These are phyloP conservation scores for Galeopterus variegatus DNA, from an alignment of 2,113 vertebrate genomes.

Conservation along the genomic window DNA sequence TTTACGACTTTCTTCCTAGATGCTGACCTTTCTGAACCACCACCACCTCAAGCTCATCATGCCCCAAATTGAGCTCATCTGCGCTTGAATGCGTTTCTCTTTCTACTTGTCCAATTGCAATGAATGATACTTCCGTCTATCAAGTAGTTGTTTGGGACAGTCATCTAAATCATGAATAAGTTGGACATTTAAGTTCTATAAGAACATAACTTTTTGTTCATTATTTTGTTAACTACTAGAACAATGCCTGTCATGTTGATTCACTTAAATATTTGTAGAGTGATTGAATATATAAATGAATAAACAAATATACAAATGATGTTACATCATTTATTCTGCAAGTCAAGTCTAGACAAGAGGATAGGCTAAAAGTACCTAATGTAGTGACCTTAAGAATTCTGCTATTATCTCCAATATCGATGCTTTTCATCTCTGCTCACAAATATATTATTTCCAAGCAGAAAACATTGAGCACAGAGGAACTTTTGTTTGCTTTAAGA, in stretches of 20 bases:
- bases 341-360: not conserved
- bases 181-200: not conserved
- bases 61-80: not conserved
- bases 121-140: not conserved
- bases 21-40: not conserved
- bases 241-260: not conserved
- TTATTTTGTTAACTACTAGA: conserved; percentile 16
- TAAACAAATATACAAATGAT: not conserved
- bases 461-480: not conserved
- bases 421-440: conserved; percentile 21
- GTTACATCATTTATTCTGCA: not conserved
- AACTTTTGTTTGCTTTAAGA: conserved; percentile 53
- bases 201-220: conserved; percentile 20
- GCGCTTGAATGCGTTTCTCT: not conserved
- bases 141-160: not conserved
- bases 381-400: not conserved
- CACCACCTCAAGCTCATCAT: not conserved
- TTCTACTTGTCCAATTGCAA: not conserved
- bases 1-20: not conserved
- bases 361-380: not conserved
- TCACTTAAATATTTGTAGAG: not conserved
- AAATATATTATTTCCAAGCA: conserved; percentile 34
- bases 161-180: not conserved
- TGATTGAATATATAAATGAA: not conserved
- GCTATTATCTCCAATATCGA: not conserved